Conservation (phyloP, 2,888 invertebrate genomes). For the Melitaea athalia region DNA sequence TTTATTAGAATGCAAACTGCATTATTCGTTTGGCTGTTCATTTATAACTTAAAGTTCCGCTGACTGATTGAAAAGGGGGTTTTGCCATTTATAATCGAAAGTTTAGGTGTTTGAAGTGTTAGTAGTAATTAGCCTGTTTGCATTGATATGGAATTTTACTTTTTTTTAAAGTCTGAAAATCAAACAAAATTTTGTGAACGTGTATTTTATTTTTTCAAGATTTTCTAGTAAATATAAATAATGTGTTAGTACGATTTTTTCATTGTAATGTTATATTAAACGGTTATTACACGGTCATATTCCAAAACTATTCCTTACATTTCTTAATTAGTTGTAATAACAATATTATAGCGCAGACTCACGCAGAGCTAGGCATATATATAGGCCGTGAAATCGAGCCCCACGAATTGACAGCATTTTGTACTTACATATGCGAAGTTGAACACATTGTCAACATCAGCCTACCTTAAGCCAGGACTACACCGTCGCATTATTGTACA, state of each 20-base stretch:
- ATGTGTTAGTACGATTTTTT: no score
- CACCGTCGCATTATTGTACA: slow-evolving; percentile 51
- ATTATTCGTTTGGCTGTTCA: background rate
- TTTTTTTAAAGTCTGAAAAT: background rate
- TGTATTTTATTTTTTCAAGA: no score
- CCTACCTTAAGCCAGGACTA: slow-evolving; percentile 58
- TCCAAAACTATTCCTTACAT: background rate
- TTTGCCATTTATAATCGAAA: background rate
- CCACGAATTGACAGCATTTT: slow-evolving; percentile 31
- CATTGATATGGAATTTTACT: background rate
- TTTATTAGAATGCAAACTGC: background rate
- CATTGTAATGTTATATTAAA: no score
- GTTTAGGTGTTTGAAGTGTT: background rate
- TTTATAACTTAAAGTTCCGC: background rate
- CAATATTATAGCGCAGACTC: background rate
- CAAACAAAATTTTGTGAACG: background rate
- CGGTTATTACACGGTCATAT: no score
- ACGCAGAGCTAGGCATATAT: slow-evolving; percentile 12
- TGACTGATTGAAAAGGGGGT: background rate
- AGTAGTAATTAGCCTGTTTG: background rate
- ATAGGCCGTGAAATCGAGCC: slow-evolving; percentile 20
- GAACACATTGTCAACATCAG: slow-evolving; percentile 36
- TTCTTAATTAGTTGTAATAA: slow-evolving; percentile 1
- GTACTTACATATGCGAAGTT: slow-evolving; percentile 34
- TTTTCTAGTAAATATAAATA: no score